Base-by-base conservation (phyloP, 2,797 vertebrate species). In the Podarcis lilfordi region DNA sequence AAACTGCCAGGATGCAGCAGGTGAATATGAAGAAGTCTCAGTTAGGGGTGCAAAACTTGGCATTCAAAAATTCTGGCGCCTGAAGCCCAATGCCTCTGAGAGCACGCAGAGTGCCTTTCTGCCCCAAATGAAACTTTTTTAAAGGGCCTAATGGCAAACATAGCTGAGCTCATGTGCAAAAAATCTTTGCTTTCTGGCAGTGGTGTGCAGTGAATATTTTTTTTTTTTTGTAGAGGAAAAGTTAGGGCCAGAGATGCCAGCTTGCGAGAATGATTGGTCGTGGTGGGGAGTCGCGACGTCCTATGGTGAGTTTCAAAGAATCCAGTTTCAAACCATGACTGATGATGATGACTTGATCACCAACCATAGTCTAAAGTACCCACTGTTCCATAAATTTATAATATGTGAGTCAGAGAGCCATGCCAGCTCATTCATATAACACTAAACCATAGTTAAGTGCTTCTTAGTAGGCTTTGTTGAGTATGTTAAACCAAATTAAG, bases 11-110 rank as follows among this genome's bases (percentile, higher is more conserved):
- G 0, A 8, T 55, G 91, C 91, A 91, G 93, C 96, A 96, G 96
- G 96, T 97, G 95, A 93, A 92, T 92, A 89, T 55, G 29, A 87
- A 21, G 80, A 91, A 35, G 79, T 45, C 35, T 91, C 64, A 69
- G 8, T 59, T 27, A 10, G 6, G 37, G 79, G 45, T 82, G 29
- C 40, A 29, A 88, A 43, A 6, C 11, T 66, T 23, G 35, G 17
- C 23, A 45, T 82, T 68, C 8, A 50, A 75, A 88, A 64, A 37
- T 50, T 11, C 4, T 68, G 43, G 64, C 43, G n/a, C 27, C 9
- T 55, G 32, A 72, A 86, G 19, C 29, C 3, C 3, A 55, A 13
- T 84, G 27, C 27, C 37, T 43, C 50, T 80, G 45, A 40, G 25
- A 11, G 37, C 19, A 32, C 27, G 32, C 4, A 80, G 66, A 55